Evolutionary conservation across 2,888 invertebrate genomes (phyloP).

Genomic region (Ophion obscuratus): DNA sequence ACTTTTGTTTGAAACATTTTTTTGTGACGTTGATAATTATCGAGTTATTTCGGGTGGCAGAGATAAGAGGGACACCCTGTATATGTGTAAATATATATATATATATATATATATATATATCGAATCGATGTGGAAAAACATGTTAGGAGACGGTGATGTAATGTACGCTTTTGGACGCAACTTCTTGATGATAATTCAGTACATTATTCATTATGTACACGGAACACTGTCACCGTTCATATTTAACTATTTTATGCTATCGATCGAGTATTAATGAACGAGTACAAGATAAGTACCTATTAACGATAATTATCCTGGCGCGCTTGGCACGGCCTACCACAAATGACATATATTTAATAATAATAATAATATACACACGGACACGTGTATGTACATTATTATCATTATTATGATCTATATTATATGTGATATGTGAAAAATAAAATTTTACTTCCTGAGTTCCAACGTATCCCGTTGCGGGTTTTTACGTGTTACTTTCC

Average conservation of each 20-base stretch:
- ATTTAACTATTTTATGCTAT: background rate
- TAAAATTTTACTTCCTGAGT: too few relatives aligned
- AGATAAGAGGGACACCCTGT: too few relatives aligned
- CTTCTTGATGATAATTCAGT: slow-evolving; percentile 1
- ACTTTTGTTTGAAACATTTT: too few relatives aligned
- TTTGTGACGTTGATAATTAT: too few relatives aligned
- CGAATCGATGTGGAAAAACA: background rate
- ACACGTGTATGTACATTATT: too few relatives aligned
- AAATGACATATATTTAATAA: background rate
- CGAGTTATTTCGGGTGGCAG: too few relatives aligned
- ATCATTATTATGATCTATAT: too few relatives aligned
- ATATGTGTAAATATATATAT: too few relatives aligned
- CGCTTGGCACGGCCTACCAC: background rate
- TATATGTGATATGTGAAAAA: too few relatives aligned
- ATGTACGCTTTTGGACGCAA: background rate
- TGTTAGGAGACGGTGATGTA: background rate
- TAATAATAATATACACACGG: background rate
- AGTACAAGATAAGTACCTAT: background rate
- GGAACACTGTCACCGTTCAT: background rate
- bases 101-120: too few relatives aligned
- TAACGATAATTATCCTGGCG: background rate
- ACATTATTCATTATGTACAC: slow-evolving; percentile 1
- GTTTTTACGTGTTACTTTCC: too few relatives aligned
- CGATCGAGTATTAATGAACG: background rate
- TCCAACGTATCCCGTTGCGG: too few relatives aligned